These are phyloP conservation scores for Pangasianodon gigas DNA, from an alignment of 2,113 vertebrate genomes.

Conservation along the genomic window DNA sequence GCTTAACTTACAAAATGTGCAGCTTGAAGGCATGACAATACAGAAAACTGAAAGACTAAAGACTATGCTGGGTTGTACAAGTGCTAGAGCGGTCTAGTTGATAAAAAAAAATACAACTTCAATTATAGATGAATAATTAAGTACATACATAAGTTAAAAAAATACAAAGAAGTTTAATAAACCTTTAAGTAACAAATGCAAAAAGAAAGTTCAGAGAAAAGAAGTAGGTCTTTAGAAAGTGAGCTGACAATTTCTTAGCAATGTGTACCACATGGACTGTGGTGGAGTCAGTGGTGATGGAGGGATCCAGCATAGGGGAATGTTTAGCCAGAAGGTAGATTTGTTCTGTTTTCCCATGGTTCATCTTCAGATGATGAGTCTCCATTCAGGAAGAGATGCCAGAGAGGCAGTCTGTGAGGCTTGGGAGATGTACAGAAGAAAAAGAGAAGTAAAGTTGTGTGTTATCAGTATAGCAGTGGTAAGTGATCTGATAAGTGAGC, in stretches of 20 bases:
- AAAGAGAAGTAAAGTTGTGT: neutral
- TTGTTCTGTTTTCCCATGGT: neutral
- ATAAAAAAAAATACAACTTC: neutral
- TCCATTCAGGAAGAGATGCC: neutral
- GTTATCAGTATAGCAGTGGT: neutral
- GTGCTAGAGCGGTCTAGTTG: neutral
- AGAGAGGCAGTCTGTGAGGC: neutral
- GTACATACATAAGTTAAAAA: neutral
- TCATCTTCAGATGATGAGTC: neutral
- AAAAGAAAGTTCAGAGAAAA: neutral
- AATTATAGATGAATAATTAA: too few species aligned
- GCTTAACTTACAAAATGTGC: too few species aligned
- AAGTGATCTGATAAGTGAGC: neutral
- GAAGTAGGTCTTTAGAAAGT: neutral
- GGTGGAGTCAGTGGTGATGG: neutral
- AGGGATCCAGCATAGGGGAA: neutral
- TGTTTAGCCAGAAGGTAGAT: neutral
- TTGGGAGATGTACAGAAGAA: neutral
- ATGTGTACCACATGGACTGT: neutral
- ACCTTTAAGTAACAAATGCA: neutral
- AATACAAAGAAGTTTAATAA: neutral
- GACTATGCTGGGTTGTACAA: too few species aligned
- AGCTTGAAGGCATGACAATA: too few species aligned
- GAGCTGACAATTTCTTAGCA: neutral
- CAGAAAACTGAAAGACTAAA: neutral